Evolutionary conservation across 2,113 vertebrate genomes (phyloP).

Genomic region (Dromas ardeola): DNA sequence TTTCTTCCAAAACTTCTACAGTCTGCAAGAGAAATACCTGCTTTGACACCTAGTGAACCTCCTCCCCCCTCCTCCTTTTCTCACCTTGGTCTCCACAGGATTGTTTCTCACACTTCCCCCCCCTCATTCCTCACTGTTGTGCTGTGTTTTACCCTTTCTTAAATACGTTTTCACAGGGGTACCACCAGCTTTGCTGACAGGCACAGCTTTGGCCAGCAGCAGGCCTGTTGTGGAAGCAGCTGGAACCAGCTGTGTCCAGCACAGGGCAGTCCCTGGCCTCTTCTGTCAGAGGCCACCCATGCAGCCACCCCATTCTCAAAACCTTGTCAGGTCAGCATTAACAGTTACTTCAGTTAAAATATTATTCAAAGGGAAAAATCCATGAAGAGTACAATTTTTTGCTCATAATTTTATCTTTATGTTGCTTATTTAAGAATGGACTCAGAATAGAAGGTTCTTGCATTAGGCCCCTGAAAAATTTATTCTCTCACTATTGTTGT

Average conservation of each 20-base stretch:
- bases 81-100: neutral
- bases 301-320: neutral
- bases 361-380: neutral
- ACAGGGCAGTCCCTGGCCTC: neutral
- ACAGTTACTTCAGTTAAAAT: neutral
- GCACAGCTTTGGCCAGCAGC: neutral
- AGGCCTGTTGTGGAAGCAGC: neutral
- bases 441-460: neutral
- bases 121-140: neutral
- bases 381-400: neutral
- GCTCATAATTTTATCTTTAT: neutral
- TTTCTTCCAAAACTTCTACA: neutral
- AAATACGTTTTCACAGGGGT: neutral
- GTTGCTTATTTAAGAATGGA: neutral
- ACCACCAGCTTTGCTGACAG: neutral
- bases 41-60: neutral
- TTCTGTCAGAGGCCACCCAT: neutral
- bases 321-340: neutral
- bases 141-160: neutral
- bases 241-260: neutral
- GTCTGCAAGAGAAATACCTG: neutral
- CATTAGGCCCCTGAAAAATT: neutral
- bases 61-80: neutral
- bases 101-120: fast-evolving
- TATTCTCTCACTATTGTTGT: neutral